Conservation (phyloP, 35 echinoderm and acorn worm species). For the Antedon bifida region DNA sequence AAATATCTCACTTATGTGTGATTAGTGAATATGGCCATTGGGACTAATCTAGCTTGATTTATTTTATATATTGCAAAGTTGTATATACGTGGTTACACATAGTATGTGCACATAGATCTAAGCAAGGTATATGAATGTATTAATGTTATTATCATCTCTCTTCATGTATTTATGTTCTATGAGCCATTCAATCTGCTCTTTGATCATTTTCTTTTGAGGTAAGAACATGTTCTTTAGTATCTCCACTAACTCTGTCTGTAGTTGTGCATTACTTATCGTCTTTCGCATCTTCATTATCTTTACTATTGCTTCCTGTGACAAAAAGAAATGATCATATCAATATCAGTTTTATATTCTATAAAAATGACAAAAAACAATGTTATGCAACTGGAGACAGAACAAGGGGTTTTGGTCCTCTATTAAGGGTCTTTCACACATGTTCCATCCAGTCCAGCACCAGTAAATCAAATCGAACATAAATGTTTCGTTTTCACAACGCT, state of each 20-base stretch:
- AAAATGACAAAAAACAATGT: too few species aligned
- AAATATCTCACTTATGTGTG: too few species aligned
- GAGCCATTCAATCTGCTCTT: constrained; percentile 96
- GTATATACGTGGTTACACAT: neutral
- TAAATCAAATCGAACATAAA: too few species aligned
- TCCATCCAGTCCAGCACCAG: too few species aligned
- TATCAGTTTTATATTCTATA: neutral
- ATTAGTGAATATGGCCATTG: too few species aligned
- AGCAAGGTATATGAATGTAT: constrained; percentile 72
- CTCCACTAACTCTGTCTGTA: constrained; percentile 92
- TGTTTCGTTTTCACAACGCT: too few species aligned
- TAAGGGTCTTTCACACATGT: too few species aligned
- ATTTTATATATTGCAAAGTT: too few species aligned
- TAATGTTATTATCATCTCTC: constrained; percentile 85
- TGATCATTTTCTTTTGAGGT: constrained; percentile 99
- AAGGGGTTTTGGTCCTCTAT: too few species aligned
- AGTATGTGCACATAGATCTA: neutral
- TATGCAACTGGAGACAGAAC: neutral
- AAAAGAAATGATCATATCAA: neutral
- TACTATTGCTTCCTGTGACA: constrained; percentile 79
- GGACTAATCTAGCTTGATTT: too few species aligned
- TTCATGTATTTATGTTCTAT: constrained; percentile 99
- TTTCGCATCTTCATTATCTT: constrained; percentile 99
- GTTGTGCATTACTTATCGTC: constrained; percentile 84
- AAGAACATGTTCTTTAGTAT: constrained; percentile 99